Conservation (phyloP, 2,113 vertebrate species). For the Tenrec ecaudatus region DNA sequence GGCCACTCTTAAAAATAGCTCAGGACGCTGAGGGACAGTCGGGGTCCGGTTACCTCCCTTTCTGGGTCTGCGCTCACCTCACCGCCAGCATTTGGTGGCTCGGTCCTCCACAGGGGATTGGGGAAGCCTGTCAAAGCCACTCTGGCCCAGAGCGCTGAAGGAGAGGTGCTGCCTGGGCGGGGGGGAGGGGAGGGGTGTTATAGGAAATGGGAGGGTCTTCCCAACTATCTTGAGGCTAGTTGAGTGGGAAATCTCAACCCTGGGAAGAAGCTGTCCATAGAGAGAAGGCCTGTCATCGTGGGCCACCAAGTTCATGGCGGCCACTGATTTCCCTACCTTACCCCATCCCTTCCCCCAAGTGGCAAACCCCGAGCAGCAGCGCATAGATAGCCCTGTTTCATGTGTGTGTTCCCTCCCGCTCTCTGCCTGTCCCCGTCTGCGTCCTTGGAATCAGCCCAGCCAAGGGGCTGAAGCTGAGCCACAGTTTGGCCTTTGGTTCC, state of each 20-base stretch:
- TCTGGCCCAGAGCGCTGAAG: background rate
- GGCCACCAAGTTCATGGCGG: background rate
- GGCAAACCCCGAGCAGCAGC: background rate
- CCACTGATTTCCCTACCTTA: background rate
- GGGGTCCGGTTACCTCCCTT: conserved; percentile 75
- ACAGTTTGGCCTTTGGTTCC: background rate
- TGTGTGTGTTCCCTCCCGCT: background rate
- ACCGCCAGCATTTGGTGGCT: background rate
- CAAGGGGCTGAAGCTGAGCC: background rate
- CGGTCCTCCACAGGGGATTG: background rate
- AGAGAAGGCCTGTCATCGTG: background rate
- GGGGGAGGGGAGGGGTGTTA: background rate
- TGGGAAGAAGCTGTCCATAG: background rate
- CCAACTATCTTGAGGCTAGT: background rate
- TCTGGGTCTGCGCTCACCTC: conserved; percentile 64
- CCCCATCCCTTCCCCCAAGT: background rate
- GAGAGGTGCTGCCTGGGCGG: background rate
- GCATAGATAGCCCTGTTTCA: background rate
- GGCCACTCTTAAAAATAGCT: conserved; percentile 81
- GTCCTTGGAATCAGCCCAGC: background rate
- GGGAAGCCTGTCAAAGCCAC: background rate
- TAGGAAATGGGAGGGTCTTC: background rate
- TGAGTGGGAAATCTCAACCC: background rate
- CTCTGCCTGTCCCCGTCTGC: background rate
- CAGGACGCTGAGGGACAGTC: conserved; percentile 39